Base-by-base conservation (phyloP, 2,888 invertebrate species). In the Microctonus aethiopoides region DNA sequence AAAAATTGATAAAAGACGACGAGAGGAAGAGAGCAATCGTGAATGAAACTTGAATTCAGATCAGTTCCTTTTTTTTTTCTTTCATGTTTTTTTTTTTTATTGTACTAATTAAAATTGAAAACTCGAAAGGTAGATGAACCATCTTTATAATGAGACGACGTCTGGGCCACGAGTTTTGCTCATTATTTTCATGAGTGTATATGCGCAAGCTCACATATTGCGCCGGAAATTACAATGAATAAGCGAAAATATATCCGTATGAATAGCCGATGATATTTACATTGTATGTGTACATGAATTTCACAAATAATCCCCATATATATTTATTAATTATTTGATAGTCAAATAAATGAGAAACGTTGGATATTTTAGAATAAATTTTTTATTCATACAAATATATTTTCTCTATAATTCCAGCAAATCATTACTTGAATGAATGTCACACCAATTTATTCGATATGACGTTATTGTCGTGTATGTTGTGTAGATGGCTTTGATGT, bases 81-180 rank as follows among this genome's bases (percentile, higher is more conserved):
- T 16, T 16, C 36, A 39, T 51, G 24, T 63, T 51, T 39, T 32
- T 60, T 52, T 24, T 39, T 62, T 73, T 79, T 77, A 76, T 78
- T 61, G 41, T 75, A 79, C 78, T 80, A 82, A 81, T 81, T 80
- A 82, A 80, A 82, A 81, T 79, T 78, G 78, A 76, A 76, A 79
- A 80, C 75, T 77, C 76, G 76, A 77, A 78, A 77, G 74, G 77
- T 77, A 75, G 76, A 76, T 76, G 77, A 71, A 70, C 72, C 70
- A 76, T 78, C 79, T 79, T 81, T 79, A 46, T 46, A 81, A 82
- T 79, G 78, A 78, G 78, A 76, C 74, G 74, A 71, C 75, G 79
- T 78, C 78, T 77, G 77, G 74, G 54, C 67, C 41, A 59, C 67
- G 72, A 72, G 74, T 73, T 77, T 75, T 67, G 61, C 77, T 78